Base-by-base conservation (phyloP, 53 echinoderm and acorn worm genomes). In the Arbacia lixula region DNA sequence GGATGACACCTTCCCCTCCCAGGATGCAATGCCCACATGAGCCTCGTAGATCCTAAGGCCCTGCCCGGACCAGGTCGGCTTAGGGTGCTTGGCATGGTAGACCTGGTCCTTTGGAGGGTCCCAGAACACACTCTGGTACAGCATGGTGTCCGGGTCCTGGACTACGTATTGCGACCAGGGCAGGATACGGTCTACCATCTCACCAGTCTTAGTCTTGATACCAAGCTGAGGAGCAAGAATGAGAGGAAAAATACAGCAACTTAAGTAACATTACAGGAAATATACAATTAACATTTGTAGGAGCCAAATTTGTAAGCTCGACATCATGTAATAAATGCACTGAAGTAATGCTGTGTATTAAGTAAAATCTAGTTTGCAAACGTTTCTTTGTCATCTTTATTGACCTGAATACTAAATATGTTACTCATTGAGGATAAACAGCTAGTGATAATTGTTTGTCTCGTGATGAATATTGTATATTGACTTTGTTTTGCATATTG, bases 1-100 rank as follows among this genome's bases (percentile, higher is more conserved):
- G 32, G 84, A 83, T 9, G 93, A 84, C 5, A 96, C 85, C 60
- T 96, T 94, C 4, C 79, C 79, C 60, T 96, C 91, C 97, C 97
- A 94, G 1, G 94, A 94, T 50, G 96, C 83, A 46, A 96, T 96
- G 1, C 97, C 97, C 14, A 96, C 92, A 83, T 96, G 97, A 10
- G 91, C 89, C 37, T 94, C 96, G 26, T 96, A 96, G 72, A 96
- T 96, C 37, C 87, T 79, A 4, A 96, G 83, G 42, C 90, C 83
- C 57, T 24, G 28, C 22, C 38, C 55, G 38, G 14, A 36, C 79
- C 42, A 67, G 43, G 63, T 54, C 12, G 93, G 97, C 1, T 58
- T 85, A 0, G 87, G 91, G 54, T 91, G 73, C 36, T 91, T 87
- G 71, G 87, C 68, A 24, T 72, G 11, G 71, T 96, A 94, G 61